Evolutionary conservation across 2,113 vertebrate genomes (phyloP), one percentile per base, ranked within the genome.

Genomic region (Poecile atricapillus): DNA sequence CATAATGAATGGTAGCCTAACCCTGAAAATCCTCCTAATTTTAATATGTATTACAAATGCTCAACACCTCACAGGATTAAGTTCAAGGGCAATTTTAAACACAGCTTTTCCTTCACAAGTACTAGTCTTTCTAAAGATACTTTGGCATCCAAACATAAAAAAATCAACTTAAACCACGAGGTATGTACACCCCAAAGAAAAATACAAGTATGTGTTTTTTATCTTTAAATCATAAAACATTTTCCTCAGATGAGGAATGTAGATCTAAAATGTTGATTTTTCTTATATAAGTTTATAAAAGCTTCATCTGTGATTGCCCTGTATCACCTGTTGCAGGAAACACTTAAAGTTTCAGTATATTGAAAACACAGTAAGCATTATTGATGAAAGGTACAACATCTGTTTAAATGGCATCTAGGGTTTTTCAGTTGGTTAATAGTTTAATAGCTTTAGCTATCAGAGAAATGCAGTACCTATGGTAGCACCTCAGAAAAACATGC

Each of bases 231-330:
- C 41, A 53, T 58, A 56, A 65, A 86, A 79, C 10, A 35, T 7
- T 92, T 96, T 92, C 67, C n/a, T 92, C 83, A 62, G 68, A 56
- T 49, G 44, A 92, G 41, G 63, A n/a, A n/a, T n/a, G n/a, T n/a
- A n/a, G n/a, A n/a, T n/a, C n/a, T n/a, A n/a, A 33, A 44, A 27
- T 47, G 10, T 33, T 33, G 5, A 50, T 24, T 62, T 5, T 60
- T 52, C 56, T 77, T 80, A 8, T 58, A n/a, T 69, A 15, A 11
- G 22, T 55, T 79, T 85, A 25, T 56, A 73, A 20, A 64, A 84
- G 17, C 20, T 46, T 90, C 9, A 63, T 50, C 71, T 87, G 71
- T 27, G 41, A 50, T 37, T 83, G 63, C 24, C 50, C 25, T 59
- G 0, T 39, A 64, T 75, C 28, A 70, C 44, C 60, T 50, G 39